These are phyloP conservation scores for Ceratotherium simum DNA, from an alignment of 2,113 vertebrate species.

Conservation along the genomic window DNA sequence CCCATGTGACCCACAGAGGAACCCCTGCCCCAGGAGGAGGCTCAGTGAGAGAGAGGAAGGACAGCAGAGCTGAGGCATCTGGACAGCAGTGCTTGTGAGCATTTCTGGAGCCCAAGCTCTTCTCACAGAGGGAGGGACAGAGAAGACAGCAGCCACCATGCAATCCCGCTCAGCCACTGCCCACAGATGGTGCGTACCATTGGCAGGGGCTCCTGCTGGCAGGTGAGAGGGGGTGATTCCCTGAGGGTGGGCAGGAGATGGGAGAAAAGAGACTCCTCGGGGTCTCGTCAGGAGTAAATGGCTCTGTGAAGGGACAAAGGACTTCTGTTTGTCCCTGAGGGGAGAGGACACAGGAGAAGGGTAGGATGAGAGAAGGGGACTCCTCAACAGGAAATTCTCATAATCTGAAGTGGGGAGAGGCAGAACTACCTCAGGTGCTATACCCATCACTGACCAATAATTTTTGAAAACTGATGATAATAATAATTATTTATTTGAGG, in stretches of 20 bases:
- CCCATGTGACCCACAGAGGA: not conserved
- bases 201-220: not conserved
- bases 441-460: too few species aligned
- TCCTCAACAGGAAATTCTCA: too few species aligned
- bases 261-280: not conserved
- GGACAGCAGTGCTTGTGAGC: accelerated
- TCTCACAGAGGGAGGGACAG: not conserved
- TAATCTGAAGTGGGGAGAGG: not conserved
- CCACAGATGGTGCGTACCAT: accelerated
- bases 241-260: not conserved
- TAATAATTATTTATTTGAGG: not conserved
- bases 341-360: not conserved
- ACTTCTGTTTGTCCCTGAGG: not conserved
- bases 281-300: accelerated
- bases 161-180: not conserved
- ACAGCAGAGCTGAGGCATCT: accelerated
- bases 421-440: too few species aligned
- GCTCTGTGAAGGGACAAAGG: not conserved
- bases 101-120: accelerated
- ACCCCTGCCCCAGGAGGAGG: not conserved
- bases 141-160: not conserved
- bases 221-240: not conserved
- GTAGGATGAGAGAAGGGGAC: accelerated
- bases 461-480: too few species aligned
- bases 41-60: not conserved